These are phyloP conservation scores for Mizuhopecten yessoensis DNA, from an alignment of 1,140 invertebrate genomes.

Conservation along the genomic window DNA sequence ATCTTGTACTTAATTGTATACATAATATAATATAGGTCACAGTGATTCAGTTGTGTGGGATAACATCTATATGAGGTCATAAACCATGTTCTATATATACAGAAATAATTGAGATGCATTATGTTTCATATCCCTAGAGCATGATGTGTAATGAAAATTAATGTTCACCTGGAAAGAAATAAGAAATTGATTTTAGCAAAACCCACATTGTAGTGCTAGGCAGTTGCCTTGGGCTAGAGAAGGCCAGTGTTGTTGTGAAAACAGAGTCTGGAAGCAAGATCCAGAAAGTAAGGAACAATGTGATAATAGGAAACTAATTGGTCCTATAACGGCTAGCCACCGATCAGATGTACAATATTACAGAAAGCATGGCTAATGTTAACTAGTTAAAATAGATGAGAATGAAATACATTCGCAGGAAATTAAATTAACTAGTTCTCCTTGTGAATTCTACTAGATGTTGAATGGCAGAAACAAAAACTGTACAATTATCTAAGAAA, in stretches of 20 bases:
- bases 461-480: conserved; percentile 6
- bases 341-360: neutral
- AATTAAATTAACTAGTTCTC: conserved; percentile 1
- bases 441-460: neutral
- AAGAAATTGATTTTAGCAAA: neutral
- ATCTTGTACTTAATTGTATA: too few relatives aligned
- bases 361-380: neutral
- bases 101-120: too few relatives aligned
- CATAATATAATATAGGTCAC: too few relatives aligned
- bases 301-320: neutral
- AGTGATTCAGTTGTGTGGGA: too few relatives aligned
- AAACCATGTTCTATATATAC: too few relatives aligned
- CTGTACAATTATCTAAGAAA: neutral
- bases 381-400: neutral
- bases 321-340: neutral
- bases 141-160: too few relatives aligned
- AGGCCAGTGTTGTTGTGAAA: neutral
- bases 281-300: neutral
- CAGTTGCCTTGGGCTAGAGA: neutral
- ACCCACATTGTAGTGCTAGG: neutral
- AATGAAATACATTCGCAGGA: neutral
- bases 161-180: neutral
- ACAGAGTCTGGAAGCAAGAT: neutral
- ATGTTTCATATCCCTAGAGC: too few relatives aligned
- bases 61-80: too few relatives aligned